Conservation (phyloP, 1,140 invertebrate species). For the Drosophila fuyamai region DNA sequence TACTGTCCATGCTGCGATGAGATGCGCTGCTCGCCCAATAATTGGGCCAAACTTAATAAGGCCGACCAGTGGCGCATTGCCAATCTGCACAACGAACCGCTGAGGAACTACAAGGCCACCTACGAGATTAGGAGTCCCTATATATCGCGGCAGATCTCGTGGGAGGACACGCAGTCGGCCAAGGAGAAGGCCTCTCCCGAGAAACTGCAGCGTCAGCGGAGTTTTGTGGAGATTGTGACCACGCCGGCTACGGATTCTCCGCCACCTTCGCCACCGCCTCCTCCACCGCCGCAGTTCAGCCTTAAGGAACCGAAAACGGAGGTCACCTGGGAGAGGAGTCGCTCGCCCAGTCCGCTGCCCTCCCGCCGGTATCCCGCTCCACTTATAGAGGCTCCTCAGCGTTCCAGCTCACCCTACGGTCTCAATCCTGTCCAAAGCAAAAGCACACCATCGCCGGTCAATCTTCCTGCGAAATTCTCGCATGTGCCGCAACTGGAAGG, state of each 20-base stretch:
- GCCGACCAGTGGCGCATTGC: conserved; percentile 76
- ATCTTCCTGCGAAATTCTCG: conserved; percentile 36
- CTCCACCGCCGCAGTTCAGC: not conserved
- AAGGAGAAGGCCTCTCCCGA: conserved; percentile 9
- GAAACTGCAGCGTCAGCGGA: conserved; percentile 50
- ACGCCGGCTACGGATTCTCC: conserved; percentile 34
- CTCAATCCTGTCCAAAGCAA: conserved; percentile 55
- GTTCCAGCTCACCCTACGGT: conserved; percentile 71
- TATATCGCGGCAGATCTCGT: conserved; percentile 73
- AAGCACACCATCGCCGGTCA: conserved; percentile 17
- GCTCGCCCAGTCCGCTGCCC: conserved; percentile 63
- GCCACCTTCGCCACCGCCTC: conserved; percentile 13
- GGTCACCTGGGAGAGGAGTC: conserved; percentile 43
- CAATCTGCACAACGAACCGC: conserved; percentile 61
- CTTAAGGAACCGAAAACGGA: conserved; percentile 27
- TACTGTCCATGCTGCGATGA: conserved; percentile 66
- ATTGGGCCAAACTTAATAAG: conserved; percentile 67
- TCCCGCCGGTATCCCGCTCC: conserved; percentile 72
- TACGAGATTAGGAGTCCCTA: conserved; percentile 79
- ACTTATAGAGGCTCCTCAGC: conserved; percentile 66
- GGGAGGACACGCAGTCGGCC: conserved; percentile 62
- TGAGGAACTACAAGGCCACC: conserved; percentile 76
- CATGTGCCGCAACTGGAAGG: conserved; percentile 77
- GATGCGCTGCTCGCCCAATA: conserved; percentile 57
- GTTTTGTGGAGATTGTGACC: conserved; percentile 64